Conservation (phyloP, 1,140 invertebrate species). For the Scaptodrosophila lebanonensis region DNA sequence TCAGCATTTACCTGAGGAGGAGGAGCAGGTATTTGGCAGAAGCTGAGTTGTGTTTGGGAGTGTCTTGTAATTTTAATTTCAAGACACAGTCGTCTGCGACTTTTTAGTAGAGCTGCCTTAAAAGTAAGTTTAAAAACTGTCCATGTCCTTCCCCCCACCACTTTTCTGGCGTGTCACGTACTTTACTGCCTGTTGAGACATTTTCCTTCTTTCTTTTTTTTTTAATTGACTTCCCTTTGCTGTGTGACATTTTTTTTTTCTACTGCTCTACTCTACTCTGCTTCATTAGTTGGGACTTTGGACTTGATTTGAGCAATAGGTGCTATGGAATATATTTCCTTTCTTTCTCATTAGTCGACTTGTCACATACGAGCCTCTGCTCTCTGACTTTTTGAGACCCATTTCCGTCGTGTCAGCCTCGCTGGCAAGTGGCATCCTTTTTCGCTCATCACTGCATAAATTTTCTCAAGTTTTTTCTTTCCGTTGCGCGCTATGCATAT, state of each 20-base stretch:
- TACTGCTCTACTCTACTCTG: constrained; percentile 28
- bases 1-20: constrained; percentile 37
- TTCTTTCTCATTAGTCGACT: constrained; percentile 63
- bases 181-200: constrained; percentile 50
- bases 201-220: constrained; percentile 57
- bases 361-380: constrained; percentile 60
- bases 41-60: neutral
- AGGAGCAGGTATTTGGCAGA: neutral
- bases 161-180: constrained; percentile 48
- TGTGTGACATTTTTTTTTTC: constrained; percentile 7
- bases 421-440: constrained; percentile 51
- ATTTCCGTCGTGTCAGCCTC: constrained; percentile 41
- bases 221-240: constrained; percentile 68
- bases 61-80: constrained; percentile 74
- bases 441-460: constrained; percentile 74
- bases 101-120: constrained; percentile 49
- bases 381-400: constrained; percentile 32
- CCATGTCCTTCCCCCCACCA: neutral
- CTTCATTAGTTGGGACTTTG: constrained; percentile 54
- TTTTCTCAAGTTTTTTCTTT: constrained; percentile 63
- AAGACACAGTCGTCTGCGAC: constrained; percentile 60
- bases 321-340: constrained; percentile 14
- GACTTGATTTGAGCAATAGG: constrained; percentile 60
- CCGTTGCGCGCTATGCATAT: constrained; percentile 68
- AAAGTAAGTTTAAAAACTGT: constrained; percentile 35